Evolutionary conservation across 2,113 vertebrate species (phyloP).

Genomic region (Rhynchopsitta pachyrhyncha): DNA sequence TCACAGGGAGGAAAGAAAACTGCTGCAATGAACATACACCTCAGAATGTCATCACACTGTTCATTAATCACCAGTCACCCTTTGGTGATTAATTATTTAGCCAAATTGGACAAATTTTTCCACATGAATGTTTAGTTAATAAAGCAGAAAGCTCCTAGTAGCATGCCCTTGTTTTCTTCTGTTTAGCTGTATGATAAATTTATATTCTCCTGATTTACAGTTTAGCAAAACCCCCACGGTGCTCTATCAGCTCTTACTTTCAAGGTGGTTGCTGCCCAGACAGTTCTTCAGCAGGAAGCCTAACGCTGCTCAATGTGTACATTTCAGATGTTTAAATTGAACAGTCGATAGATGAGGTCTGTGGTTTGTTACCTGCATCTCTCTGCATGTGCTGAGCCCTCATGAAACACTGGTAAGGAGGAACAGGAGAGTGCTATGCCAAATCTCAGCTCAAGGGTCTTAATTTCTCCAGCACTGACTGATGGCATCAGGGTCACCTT

Average conservation of each 20-base stretch:
- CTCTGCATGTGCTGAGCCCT: background rate
- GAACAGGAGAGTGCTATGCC: background rate
- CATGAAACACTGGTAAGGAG: background rate
- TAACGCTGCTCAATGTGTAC: background rate
- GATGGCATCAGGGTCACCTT: background rate
- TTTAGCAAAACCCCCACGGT: slow-evolving; percentile 3
- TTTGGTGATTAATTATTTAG: slow-evolving; percentile 20
- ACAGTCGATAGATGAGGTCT: background rate
- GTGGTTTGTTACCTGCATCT: background rate
- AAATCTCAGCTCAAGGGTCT: background rate
- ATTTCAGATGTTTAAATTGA: background rate
- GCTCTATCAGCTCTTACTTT: slow-evolving; percentile 1
- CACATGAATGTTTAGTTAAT: slow-evolving; percentile 23
- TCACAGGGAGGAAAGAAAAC: background rate
- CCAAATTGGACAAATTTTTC: slow-evolving; percentile 19
- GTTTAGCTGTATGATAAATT: slow-evolving; percentile 18
- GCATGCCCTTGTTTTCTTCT: slow-evolving; percentile 45
- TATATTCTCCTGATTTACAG: slow-evolving; percentile 18
- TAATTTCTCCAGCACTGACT: background rate
- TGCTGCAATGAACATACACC: background rate
- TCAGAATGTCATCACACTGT: background rate
- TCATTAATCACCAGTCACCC: slow-evolving; percentile 3
- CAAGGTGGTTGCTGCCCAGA: slow-evolving; percentile 16
- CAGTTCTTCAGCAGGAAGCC: slow-evolving; percentile 34
- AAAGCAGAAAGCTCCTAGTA: slow-evolving; percentile 29